phyloP scores from a whole-genome alignment of 2,888 invertebrate species.

The Zygothrica quintamaculata region DNA sequence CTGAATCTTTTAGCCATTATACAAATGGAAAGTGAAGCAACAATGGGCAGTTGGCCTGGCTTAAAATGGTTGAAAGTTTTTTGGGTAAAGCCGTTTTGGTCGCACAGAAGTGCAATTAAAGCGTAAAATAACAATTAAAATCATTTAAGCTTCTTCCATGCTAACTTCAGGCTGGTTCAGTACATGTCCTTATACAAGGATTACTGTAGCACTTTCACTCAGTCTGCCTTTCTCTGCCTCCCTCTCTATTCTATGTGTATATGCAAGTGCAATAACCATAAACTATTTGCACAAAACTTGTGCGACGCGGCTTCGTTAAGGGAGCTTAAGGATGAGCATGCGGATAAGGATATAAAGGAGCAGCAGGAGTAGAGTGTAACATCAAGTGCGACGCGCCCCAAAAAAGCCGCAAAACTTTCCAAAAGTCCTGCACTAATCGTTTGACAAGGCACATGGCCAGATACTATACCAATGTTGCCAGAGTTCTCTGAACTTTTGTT shows the following conservation, averaged over 20 bases:
- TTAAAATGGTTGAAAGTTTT: conserved; percentile 46
- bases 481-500: conserved; percentile 41
- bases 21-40: conserved; percentile 9
- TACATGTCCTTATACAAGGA: conserved; percentile 1
- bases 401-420: conserved; percentile 73
- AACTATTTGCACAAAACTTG: conserved; percentile 79
- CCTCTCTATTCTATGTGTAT: conserved; percentile 22
- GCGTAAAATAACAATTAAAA: conserved; percentile 75
- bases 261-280: conserved; percentile 72
- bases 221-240: conserved; percentile 10
- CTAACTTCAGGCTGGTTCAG: conserved; percentile 46
- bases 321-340: not conserved
- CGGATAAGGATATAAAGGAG: not conserved
- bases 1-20: conserved; percentile 49
- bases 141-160: conserved; percentile 64
- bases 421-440: conserved; percentile 73
- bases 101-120: conserved; percentile 63
- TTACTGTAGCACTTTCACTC: not conserved
- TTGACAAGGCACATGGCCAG: conserved; percentile 39
- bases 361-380: conserved; percentile 26
- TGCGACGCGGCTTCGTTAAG: conserved; percentile 58
- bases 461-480: conserved; percentile 27
- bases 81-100: conserved; percentile 23
- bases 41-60: conserved; percentile 26
- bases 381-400: conserved; percentile 35